Base-by-base conservation (phyloP, 2,113 vertebrate genomes). In the Peromyscus leucopus region DNA sequence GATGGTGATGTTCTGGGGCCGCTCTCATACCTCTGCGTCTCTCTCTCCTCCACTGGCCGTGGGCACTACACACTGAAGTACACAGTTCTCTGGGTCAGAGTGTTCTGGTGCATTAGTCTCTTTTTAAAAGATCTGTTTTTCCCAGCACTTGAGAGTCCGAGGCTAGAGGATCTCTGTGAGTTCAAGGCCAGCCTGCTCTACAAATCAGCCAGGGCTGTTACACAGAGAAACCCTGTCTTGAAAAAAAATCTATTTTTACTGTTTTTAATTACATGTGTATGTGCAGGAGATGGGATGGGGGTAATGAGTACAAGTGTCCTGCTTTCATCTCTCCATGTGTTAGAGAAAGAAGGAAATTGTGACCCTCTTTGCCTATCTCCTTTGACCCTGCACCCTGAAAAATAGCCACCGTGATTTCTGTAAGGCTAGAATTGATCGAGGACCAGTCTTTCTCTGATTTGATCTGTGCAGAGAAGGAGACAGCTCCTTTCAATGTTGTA, bases 361-460 rank as follows among this genome's bases (percentile, higher is more conserved):
- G 19, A 61, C n/a, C 33, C 57, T 84, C 65, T 24, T 0, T 75
- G 31, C 48, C 82, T 88, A 10, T 90, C 88, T 96, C 31, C 78
- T 93, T 63, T 76, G 61, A 46, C 93, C 46, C 79, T 88, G 86
- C 11, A 57, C 55, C 67, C 69, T 92, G 79, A 90, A 61, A 94
- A 86, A 67, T 42, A 15, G 63, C 82, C 36, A 48, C 24, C 2
- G 28, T 61, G 79, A 42, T 95, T 97, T 97, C 91, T 97, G 10
- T 67, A 96, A 84, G 17, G 39, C 67, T 91, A 65, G 86, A 96
- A 91, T 97, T 84, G 95, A 94, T 92, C 0, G 0, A 59, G 87
- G 87, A 94, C 84, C 69, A 86, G 89, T 91, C 80, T 91, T 91
- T 91, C 75, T 96, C 74, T 96, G 86, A 94, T 89, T 89, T 72